Evolutionary conservation across 1,140 invertebrate species (phyloP), one percentile per base, ranked within the genome.

Genomic region (Hylaeus volcanicus): DNA sequence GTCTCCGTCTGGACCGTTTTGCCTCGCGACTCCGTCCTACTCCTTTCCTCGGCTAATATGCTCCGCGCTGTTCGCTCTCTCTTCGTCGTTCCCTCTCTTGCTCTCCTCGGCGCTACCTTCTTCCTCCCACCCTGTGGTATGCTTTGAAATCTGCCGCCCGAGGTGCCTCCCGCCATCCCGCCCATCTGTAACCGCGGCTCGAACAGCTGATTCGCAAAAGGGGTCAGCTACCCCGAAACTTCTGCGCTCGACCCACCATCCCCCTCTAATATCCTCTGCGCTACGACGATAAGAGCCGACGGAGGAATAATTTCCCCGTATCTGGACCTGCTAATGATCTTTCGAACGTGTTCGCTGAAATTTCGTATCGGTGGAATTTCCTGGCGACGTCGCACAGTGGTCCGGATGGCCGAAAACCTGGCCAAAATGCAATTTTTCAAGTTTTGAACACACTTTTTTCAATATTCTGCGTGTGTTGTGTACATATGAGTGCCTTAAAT

Each of bases 121-220:
- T 61, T n/a, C 56, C 39, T 56, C 14, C 43, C 64, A 3, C 58
- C 15, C 73, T 41, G 80, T 86, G 89, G 89, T 91, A 91, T 91
- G 90, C 90, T 90, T 91, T 91, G 90, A 91, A 81, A 84, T 74
- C 86, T 63, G 88, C 90, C 90, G 90, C 84, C 79, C 74, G 76
- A 86, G 82, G 80, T 85, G 74, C 58, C 76, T 65, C 74, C 69
- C 65, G 39, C 61, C 11, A 14, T 45, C n/a, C 14, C 45, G 5
- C 74, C 11, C 51, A 11, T 51, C 70, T 48, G 69, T 74, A 80
- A 74, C 86, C 79, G 72, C 83, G 78, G 79, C 53, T 74, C 72
- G 79, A 91, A 91, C 90, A 91, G 89, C 90, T 91, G 90, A 91
- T 90, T 90, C 87, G 88, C 86, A 70, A 91, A 89, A 84, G 86